These are phyloP conservation scores for Odontocerum albicorne DNA, from an alignment of 2,888 invertebrate genomes.

Conservation along the genomic window DNA sequence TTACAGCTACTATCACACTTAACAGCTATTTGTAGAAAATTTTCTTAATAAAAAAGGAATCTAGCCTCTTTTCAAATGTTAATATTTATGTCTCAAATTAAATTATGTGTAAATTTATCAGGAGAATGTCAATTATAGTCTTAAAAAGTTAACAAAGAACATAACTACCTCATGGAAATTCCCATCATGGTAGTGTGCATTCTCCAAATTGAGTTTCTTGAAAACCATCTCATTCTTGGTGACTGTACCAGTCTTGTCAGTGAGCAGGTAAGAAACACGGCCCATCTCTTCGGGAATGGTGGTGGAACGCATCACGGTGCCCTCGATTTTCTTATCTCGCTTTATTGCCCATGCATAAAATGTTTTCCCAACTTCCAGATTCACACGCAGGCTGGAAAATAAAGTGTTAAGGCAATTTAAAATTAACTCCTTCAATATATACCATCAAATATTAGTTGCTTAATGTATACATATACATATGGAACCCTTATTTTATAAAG, in stretches of 20 bases:
- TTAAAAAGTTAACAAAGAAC: no score
- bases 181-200: conserved; percentile 85
- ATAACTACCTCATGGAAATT: conserved; percentile 75
- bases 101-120: no score
- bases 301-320: conserved; percentile 94
- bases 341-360: conserved; percentile 98
- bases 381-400: conserved; percentile 83
- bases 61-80: no score
- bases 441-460: no score
- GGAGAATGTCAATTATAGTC: no score
- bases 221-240: conserved; percentile 99
- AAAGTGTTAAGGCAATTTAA: background rate
- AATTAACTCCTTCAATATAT: no score
- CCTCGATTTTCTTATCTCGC: conserved; percentile 88
- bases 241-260: conserved; percentile 97
- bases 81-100: no score
- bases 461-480: background rate
- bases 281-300: conserved; percentile 99
- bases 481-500: no score
- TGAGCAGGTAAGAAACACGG: conserved; percentile 92
- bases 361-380: conserved; percentile 98
- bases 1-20: no score
- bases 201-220: conserved; percentile 92
- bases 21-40: no score
- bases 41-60: no score